These are phyloP conservation scores for Trachymyrmex septentrionalis DNA, from an alignment of 1,140 invertebrate genomes.

Conservation along the genomic window DNA sequence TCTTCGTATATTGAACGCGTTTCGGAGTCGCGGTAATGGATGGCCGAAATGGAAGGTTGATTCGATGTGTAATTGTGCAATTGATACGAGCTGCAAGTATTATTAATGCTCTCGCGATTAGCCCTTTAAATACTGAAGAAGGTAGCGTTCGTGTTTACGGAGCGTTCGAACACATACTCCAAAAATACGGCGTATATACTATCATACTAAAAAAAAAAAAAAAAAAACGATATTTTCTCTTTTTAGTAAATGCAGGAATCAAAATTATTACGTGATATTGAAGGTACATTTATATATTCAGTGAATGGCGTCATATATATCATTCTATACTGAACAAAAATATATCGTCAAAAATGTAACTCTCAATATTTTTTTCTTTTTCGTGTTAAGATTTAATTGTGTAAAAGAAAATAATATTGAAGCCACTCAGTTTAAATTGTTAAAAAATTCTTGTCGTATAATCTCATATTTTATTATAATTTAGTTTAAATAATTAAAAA, in stretches of 20 bases:
- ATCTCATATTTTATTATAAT: not conserved
- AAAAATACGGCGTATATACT: not conserved
- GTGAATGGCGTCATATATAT: not conserved
- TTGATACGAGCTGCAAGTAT: slow-evolving; percentile 43
- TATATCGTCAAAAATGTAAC: slow-evolving; percentile 7
- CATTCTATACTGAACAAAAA: slow-evolving; percentile 14
- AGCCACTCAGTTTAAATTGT: not conserved
- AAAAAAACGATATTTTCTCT: not conserved
- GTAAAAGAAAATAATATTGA: not conserved
- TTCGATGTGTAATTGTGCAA: slow-evolving; percentile 55
- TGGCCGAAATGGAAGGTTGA: slow-evolving; percentile 54
- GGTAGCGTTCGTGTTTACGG: not conserved
- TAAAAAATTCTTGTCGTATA: not conserved
- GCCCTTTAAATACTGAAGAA: slow-evolving; percentile 44
- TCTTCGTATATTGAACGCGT: slow-evolving; percentile 65
- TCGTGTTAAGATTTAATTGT: slow-evolving; percentile 7
- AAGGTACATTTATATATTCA: slow-evolving; percentile 13
- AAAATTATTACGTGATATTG: slow-evolving; percentile 19
- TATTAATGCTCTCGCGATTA: slow-evolving; percentile 40
- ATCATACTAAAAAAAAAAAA: not conserved
- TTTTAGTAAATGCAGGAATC: not conserved
- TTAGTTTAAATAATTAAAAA: not conserved
- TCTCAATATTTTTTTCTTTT: not conserved
- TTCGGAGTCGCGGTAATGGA: slow-evolving; percentile 58
- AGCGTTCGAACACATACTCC: not conserved